Evolutionary conservation across 2,797 vertebrate species (phyloP).

Genomic region (Delichon dasypus): DNA sequence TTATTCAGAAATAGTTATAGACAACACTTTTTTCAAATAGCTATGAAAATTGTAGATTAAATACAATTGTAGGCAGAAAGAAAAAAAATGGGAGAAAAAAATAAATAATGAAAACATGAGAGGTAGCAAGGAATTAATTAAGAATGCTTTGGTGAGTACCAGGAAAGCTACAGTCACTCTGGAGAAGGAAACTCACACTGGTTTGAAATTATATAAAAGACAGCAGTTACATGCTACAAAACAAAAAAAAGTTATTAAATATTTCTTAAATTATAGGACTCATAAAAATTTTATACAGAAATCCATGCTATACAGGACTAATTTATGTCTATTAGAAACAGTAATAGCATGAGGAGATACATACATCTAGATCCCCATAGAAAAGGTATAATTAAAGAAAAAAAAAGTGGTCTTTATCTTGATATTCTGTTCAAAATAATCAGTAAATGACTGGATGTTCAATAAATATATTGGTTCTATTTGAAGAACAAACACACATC

Average conservation of each 20-base stretch:
- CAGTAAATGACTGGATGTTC: not conserved
- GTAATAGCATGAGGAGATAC: not conserved
- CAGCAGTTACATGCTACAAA: not conserved
- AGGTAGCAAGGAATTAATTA: not conserved
- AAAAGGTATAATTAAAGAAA: not conserved
- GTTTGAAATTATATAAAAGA: not conserved
- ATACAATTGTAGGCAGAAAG: not conserved
- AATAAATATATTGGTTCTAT: not conserved
- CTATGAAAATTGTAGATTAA: not conserved
- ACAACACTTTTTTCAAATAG: not conserved
- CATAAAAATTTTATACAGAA: not conserved
- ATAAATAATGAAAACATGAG: not conserved
- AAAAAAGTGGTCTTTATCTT: not conserved
- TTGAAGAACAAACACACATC: not conserved
- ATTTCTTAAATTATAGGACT: not conserved
- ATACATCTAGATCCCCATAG: not conserved
- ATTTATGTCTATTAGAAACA: not conserved
- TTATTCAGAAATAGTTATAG: not conserved
- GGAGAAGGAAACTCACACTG: not conserved
- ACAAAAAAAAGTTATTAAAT: not conserved
- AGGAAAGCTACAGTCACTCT: not conserved
- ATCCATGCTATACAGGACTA: not conserved
- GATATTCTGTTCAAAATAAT: not conserved
- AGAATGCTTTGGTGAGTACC: not conserved
- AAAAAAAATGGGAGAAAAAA: not conserved